Conservation (phyloP, 92 coral and sea anemone genomes). For the Micromussa lordhowensis region DNA sequence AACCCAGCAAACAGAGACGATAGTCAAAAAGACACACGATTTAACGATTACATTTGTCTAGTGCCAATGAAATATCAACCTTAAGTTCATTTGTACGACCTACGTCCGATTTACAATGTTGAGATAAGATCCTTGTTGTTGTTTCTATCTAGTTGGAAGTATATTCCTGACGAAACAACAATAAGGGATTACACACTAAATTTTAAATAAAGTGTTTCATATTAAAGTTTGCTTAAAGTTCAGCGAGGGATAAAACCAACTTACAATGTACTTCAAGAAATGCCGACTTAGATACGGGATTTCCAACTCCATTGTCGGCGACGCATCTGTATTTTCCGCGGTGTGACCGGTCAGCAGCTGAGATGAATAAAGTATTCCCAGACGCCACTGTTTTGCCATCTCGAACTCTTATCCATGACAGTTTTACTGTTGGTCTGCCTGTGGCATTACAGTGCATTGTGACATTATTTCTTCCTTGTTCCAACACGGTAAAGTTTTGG, state of each 20-base stretch:
- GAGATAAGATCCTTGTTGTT: neutral
- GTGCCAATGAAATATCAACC: neutral
- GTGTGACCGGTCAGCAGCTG: conserved; percentile 46
- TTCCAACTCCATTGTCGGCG: conserved; percentile 74
- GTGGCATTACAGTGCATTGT: conserved; percentile 73
- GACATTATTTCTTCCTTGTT: conserved; percentile 34
- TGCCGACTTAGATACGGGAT: conserved; percentile 39
- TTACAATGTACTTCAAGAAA: conserved; percentile 70
- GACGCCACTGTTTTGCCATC: conserved; percentile 21
- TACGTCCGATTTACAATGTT: neutral
- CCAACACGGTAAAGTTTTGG: conserved; percentile 46
- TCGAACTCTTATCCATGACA: conserved; percentile 46
- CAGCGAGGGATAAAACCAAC: conserved; percentile 1
- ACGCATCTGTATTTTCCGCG: conserved; percentile 75
- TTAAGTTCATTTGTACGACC: neutral
- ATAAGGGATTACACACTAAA: too few relatives aligned
- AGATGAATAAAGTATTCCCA: conserved; percentile 19
- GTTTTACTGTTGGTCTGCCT: conserved; percentile 60
- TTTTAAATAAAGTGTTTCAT: neutral
- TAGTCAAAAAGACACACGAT: neutral
- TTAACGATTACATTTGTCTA: neutral
- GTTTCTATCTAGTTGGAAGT: neutral
- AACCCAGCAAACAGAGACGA: neutral
- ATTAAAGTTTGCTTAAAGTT: neutral
- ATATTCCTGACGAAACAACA: neutral